phyloP scores from a whole-genome alignment of 1,140 invertebrate species.

The Berghia stephanieae region DNA sequence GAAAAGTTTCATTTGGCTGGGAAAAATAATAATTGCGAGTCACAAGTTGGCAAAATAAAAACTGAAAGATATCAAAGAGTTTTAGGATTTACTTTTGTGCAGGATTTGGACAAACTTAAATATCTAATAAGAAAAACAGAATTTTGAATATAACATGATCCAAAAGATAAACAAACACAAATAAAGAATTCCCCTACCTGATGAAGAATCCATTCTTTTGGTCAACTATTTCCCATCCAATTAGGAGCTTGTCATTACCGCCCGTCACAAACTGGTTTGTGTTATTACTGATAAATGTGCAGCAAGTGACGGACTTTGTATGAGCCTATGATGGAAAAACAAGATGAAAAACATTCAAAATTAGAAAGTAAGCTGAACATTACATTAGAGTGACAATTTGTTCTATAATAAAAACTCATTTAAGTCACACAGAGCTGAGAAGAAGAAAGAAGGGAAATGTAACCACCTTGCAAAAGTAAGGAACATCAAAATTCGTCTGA shows the following conservation, averaged over 20 bases:
- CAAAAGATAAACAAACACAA: neutral
- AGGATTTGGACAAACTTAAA: neutral
- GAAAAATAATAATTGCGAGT: neutral
- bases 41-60: neutral
- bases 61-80: neutral
- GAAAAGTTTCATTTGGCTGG: neutral
- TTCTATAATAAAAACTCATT: neutral
- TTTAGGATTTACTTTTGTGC: neutral
- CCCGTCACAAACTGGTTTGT: slow-evolving; percentile 44
- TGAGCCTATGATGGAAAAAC: slow-evolving; percentile 38
- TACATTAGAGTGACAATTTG: neutral
- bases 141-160: neutral
- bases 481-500: neutral
- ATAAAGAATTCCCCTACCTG: slow-evolving; percentile 27
- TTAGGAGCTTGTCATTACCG: slow-evolving; percentile 42
- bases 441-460: neutral
- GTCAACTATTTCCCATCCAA: slow-evolving; percentile 40
- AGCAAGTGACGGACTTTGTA: slow-evolving; percentile 49
- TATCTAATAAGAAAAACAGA: neutral
- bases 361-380: neutral
- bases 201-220: slow-evolving; percentile 34
- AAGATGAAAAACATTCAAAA: neutral
- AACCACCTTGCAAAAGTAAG: neutral
- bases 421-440: neutral
- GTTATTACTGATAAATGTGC: slow-evolving; percentile 36